Evolutionary conservation across 1,140 invertebrate species (phyloP).

Genomic region (Apis cerana): DNA sequence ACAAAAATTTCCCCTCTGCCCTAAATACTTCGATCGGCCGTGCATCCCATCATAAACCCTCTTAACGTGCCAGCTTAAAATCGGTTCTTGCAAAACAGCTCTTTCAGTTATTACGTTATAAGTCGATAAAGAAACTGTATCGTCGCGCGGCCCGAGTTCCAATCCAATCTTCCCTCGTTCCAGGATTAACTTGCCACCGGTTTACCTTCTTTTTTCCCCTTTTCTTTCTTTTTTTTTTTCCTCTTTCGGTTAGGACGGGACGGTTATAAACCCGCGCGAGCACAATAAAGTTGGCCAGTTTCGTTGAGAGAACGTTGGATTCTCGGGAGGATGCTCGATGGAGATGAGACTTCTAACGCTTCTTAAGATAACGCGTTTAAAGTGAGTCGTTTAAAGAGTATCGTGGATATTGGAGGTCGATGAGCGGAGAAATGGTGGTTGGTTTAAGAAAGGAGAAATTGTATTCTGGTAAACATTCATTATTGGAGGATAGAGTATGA

Average conservation of each 20-base stretch:
- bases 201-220: too few species aligned
- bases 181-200: constrained; percentile 20
- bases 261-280: constrained; percentile 21
- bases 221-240: not conserved
- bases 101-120: not conserved
- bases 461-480: too few species aligned
- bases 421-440: not conserved
- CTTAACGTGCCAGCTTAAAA: not conserved
- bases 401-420: not conserved
- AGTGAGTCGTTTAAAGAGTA: not conserved
- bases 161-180: constrained; percentile 26
- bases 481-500: too few species aligned
- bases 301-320: not conserved
- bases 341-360: not conserved
- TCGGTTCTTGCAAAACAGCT: not conserved
- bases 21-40: not conserved
- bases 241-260: not conserved
- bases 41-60: not conserved
- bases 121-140: constrained; percentile 39
- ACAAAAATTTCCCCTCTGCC: too few species aligned
- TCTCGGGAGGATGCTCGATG: not conserved
- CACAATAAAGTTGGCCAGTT: constrained; percentile 30
- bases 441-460: not conserved
- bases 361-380: constrained; percentile 25
- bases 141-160: constrained; percentile 22